phyloP scores from a whole-genome alignment of 2,888 invertebrate genomes.

The Melinaea menophilus region DNA sequence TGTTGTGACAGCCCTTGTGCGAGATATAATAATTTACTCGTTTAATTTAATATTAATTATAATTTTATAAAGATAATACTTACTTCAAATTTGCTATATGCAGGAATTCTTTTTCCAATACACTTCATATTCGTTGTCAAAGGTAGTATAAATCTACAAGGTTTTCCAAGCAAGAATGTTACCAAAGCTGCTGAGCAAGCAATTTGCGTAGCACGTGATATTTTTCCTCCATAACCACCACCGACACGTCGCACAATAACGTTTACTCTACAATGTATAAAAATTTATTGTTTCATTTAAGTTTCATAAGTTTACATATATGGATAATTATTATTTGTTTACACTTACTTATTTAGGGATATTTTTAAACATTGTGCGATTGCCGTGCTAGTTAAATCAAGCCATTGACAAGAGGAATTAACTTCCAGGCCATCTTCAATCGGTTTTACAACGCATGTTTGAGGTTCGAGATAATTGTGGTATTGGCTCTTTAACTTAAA shows the following conservation, averaged over 20 bases:
- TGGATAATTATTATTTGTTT: too few species aligned
- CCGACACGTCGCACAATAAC: constrained; percentile 80
- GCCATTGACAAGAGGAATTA: constrained; percentile 80
- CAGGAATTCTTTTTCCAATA: constrained; percentile 77
- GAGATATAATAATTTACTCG: background rate
- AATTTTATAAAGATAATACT: constrained; percentile 11
- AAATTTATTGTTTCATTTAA: background rate
- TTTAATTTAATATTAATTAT: too few species aligned
- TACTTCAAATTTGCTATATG: constrained; percentile 76
- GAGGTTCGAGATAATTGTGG: constrained; percentile 87
- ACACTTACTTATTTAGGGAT: constrained; percentile 72
- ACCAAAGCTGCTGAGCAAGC: constrained; percentile 81
- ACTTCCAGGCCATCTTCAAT: constrained; percentile 85
- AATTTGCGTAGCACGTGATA: constrained; percentile 75
- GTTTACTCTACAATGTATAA: constrained; percentile 70
- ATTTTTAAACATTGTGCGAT: constrained; percentile 77
- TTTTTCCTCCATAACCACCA: constrained; percentile 81
- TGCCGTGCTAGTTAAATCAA: constrained; percentile 78
- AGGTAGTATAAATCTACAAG: constrained; percentile 80
- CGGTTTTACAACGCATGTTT: constrained; percentile 80
- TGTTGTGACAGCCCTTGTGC: too few species aligned
- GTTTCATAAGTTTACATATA: too few species aligned
- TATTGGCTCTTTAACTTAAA: constrained; percentile 81
- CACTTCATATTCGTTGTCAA: constrained; percentile 81
- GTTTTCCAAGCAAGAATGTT: constrained; percentile 74